Conservation (phyloP, 2,797 vertebrate species). For the Pelodytes ibericus region DNA sequence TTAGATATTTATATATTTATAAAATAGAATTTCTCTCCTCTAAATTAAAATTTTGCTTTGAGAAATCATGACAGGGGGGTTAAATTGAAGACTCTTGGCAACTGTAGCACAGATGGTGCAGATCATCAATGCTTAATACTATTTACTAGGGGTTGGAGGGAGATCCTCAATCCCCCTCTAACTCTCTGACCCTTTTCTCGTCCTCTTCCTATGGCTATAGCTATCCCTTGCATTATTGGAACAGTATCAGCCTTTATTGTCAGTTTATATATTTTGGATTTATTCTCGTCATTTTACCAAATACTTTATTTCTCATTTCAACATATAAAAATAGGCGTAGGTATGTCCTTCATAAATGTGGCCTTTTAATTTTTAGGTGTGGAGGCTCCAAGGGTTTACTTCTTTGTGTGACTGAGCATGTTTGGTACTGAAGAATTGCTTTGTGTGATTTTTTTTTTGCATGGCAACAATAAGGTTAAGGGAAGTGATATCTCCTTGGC, state of each 20-base stretch:
- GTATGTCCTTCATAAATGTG: neutral
- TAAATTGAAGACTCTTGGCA: slow-evolving; percentile 23
- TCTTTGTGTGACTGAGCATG: slow-evolving; percentile 46
- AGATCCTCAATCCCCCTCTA: slow-evolving; percentile 48
- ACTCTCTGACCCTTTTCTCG: neutral
- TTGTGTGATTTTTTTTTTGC: slow-evolving; percentile 53
- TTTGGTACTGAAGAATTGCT: slow-evolving; percentile 40
- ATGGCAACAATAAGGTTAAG: slow-evolving; percentile 35
- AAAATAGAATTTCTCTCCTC: too few species aligned
- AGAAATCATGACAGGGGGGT: neutral
- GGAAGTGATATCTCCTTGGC: slow-evolving; percentile 38
- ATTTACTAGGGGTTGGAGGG: slow-evolving; percentile 56
- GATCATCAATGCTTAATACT: slow-evolving; percentile 59
- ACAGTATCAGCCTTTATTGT: neutral
- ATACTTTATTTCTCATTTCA: too few species aligned
- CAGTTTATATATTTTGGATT: neutral
- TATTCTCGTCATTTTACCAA: neutral
- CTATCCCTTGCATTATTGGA: neutral
- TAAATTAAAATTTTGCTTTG: neutral
- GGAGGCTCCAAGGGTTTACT: slow-evolving; percentile 32
- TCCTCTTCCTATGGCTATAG: neutral
- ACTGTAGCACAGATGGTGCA: slow-evolving; percentile 66
- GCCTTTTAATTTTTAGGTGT: slow-evolving; percentile 22
- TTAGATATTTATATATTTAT: too few species aligned
- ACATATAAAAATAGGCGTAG: too few species aligned